Conservation (phyloP, 1,140 invertebrate species). For the Protaetia brevitarsis region DNA sequence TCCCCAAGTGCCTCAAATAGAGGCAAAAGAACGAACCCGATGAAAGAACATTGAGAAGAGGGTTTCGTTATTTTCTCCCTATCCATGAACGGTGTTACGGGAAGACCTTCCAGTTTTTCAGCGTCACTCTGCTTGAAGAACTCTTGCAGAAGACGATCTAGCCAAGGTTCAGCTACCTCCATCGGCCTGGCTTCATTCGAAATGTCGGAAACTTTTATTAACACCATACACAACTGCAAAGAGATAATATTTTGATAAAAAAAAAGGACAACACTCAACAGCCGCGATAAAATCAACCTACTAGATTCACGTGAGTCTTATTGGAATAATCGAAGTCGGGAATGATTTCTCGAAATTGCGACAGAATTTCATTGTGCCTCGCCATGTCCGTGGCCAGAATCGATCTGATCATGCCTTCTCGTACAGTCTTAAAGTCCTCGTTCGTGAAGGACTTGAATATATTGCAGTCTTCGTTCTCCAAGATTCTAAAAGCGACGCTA, state of each 20-base stretch:
- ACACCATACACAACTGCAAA: slow-evolving; percentile 74
- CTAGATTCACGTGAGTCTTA: slow-evolving; percentile 75
- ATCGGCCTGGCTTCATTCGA: slow-evolving; percentile 83
- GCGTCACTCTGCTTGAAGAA: slow-evolving; percentile 81
- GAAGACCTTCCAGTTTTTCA: slow-evolving; percentile 79
- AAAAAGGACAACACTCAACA: not conserved
- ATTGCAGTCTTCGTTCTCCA: slow-evolving; percentile 74
- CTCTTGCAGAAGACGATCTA: slow-evolving; percentile 74
- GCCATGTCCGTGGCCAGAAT: slow-evolving; percentile 87
- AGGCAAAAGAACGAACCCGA: slow-evolving; percentile 78
- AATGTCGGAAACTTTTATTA: slow-evolving; percentile 86
- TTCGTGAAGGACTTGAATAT: slow-evolving; percentile 68
- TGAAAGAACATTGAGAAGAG: slow-evolving; percentile 82
- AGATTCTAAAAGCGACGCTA: slow-evolving; percentile 78
- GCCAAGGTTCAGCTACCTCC: slow-evolving; percentile 82
- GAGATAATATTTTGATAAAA: not conserved
- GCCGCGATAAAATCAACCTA: slow-evolving; percentile 50
- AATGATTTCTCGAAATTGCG: slow-evolving; percentile 68
- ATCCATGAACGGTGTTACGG: slow-evolving; percentile 87
- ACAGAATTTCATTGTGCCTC: slow-evolving; percentile 81
- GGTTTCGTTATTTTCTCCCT: slow-evolving; percentile 86
- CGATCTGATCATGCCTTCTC: slow-evolving; percentile 81
- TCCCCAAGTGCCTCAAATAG: slow-evolving; percentile 74
- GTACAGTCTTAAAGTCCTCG: slow-evolving; percentile 60
- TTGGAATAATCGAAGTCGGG: slow-evolving; percentile 73